Evolutionary conservation across 2,113 vertebrate genomes (phyloP).

Genomic region (Scartelaos histophorus): DNA sequence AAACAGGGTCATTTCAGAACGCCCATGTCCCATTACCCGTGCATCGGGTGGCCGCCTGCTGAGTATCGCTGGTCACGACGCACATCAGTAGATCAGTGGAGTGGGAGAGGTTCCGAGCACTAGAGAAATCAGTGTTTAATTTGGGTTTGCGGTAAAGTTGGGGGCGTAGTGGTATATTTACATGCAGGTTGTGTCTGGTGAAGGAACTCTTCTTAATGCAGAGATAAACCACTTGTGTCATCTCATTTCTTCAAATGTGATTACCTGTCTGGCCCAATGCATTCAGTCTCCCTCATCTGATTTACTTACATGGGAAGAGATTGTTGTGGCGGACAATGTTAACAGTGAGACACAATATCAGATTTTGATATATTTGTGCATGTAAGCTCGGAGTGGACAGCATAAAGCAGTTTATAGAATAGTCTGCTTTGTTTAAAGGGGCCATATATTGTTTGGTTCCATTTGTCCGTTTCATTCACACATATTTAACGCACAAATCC

Average conservation of each 20-base stretch:
- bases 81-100: conserved; percentile 1
- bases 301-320: conserved; percentile 6
- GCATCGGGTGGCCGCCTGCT: no score
- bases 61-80: conserved; percentile 28
- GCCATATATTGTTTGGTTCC: no score
- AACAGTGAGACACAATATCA: conserved; percentile 9
- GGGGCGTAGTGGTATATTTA: conserved; percentile 21
- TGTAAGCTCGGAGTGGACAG: not conserved
- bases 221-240: conserved; percentile 58
- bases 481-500: no score
- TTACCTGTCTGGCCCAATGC: conserved; percentile 45
- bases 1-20: conserved; percentile 1
- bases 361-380: not conserved
- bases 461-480: no score
- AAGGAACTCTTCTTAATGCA: conserved; percentile 24
- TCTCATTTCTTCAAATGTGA: conserved; percentile 47
- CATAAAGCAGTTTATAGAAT: no score
- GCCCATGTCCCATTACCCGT: conserved; percentile 4
- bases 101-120: conserved; percentile 33
- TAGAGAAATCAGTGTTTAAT: conserved; percentile 47
- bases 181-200: conserved; percentile 16
- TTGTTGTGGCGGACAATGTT: conserved; percentile 13
- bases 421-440: no score
- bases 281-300: conserved; percentile 13
- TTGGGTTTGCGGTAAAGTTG: conserved; percentile 22